These are phyloP conservation scores for Potamarius usumacintae DNA, from an alignment of 2,113 vertebrate genomes.

Conservation along the genomic window DNA sequence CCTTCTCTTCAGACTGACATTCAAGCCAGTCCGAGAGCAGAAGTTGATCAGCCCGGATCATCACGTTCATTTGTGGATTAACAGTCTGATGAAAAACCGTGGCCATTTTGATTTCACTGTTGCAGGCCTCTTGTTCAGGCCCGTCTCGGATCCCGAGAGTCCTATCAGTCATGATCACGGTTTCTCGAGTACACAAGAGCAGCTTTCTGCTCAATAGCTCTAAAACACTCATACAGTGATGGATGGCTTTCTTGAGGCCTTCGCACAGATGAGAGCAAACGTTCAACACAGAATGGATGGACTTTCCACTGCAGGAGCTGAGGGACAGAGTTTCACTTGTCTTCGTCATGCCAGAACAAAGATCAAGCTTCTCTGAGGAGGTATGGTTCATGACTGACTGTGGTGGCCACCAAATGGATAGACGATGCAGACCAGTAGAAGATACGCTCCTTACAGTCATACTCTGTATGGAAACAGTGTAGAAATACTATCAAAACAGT, in stretches of 20 bases:
- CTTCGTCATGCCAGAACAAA: not conserved
- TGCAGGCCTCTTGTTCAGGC: not conserved
- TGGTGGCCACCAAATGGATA: not conserved
- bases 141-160: not conserved
- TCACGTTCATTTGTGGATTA: not conserved
- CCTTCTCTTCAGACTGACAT: conserved; percentile 37
- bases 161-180: conserved; percentile 7
- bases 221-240: not conserved
- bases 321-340: not conserved
- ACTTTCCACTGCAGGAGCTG: not conserved
- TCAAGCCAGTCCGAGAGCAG: conserved; percentile 37
- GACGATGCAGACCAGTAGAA: not conserved
- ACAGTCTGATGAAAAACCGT: not conserved
- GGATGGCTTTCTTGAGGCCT: not conserved
- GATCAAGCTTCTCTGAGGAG: conserved; percentile 4
- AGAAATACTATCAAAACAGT: not conserved
- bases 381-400: not conserved
- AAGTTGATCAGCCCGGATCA: not conserved
- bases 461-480: conserved; percentile 7
- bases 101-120: too few species aligned
- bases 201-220: conserved; percentile 25
- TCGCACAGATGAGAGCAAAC: conserved; percentile 13
- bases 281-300: not conserved
- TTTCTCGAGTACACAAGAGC: conserved; percentile 25
- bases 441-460: not conserved